phyloP scores from a whole-genome alignment of 2,113 vertebrate species.

The Globicephala melas region DNA sequence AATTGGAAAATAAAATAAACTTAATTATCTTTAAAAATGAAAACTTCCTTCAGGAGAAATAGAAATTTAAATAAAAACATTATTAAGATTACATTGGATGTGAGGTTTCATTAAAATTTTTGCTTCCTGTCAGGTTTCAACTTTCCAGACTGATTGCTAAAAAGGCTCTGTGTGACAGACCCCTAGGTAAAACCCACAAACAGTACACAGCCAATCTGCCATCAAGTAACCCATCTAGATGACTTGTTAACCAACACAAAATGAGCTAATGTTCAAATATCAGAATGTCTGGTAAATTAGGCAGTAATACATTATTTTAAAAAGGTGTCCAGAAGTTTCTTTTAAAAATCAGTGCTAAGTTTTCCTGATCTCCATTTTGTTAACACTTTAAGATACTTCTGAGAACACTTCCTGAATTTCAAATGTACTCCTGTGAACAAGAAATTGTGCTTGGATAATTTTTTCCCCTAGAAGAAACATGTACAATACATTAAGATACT shows the following conservation, averaged over 20 bases:
- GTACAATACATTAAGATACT: neutral
- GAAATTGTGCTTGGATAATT: neutral
- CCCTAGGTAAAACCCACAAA: neutral
- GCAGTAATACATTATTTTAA: neutral
- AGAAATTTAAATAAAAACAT: conserved; percentile 12
- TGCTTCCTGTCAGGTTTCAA: neutral
- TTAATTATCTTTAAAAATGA: neutral
- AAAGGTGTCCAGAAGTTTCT: conserved; percentile 25
- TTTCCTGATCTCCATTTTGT: neutral
- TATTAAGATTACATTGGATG: neutral
- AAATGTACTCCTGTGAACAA: conserved; percentile 28
- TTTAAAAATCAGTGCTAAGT: neutral
- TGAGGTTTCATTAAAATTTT: neutral
- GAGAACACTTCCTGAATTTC: conserved; percentile 9
- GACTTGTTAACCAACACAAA: neutral
- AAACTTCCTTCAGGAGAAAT: neutral
- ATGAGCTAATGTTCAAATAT: neutral
- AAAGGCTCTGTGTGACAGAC: neutral
- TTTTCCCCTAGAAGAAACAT: neutral
- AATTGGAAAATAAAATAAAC: neutral
- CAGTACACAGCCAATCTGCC: neutral
- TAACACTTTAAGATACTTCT: conserved; percentile 17
- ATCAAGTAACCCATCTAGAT: neutral
- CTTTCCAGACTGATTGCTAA: neutral
- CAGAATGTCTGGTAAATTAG: neutral